Percentiles rank a stretch among this genome's conserved stretches.
These are phyloP conservation scores for Gallinago solitaria DNA, from an alignment of 2,797 vertebrate genomes.

Conservation along the genomic window DNA sequence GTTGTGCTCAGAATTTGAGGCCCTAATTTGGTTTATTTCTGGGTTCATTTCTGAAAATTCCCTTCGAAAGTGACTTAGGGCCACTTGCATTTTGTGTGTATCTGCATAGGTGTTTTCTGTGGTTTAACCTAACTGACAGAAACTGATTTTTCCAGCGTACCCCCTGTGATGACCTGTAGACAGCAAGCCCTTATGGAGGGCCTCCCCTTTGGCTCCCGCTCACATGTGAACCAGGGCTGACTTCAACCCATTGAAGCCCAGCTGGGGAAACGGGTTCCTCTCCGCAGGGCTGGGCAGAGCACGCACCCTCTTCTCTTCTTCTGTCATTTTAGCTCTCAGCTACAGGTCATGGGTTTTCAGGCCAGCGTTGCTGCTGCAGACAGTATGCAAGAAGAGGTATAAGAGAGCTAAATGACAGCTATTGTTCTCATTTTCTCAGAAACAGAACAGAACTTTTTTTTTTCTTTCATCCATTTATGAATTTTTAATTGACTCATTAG, in stretches of 20 bases:
- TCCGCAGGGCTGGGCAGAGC: background rate
- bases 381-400: background rate
- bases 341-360: background rate
- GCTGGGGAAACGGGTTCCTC: background rate
- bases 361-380: background rate
- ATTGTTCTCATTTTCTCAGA: constrained; percentile 53
- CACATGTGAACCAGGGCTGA: background rate
- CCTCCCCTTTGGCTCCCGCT: background rate
- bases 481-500: constrained; percentile 70
- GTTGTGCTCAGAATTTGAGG: background rate
- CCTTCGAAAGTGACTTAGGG: background rate
- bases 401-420: background rate
- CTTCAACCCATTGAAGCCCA: background rate
- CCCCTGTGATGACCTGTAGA: background rate
- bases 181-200: background rate
- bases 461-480: constrained; percentile 38
- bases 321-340: background rate
- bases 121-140: background rate
- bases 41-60: background rate
- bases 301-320: fast-evolving
- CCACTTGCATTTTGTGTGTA: background rate
- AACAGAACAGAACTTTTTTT: constrained; percentile 15
- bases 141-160: background rate
- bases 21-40: background rate
- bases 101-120: background rate